phyloP scores from a whole-genome alignment of 2,797 vertebrate species.

The Clamator glandarius region DNA sequence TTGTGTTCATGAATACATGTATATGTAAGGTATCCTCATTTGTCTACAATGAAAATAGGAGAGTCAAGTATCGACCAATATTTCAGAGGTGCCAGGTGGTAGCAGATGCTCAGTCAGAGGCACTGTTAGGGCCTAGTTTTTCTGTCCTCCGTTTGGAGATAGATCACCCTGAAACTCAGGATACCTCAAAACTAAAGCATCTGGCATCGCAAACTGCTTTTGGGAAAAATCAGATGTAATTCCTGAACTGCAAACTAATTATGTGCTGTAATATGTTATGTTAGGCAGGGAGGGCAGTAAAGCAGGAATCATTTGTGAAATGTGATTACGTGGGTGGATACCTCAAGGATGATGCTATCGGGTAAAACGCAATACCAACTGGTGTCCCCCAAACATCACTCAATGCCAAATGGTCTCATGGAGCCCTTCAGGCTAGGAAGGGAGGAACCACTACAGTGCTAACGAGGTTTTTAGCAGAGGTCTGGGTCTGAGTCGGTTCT shows the following conservation, averaged over 20 bases:
- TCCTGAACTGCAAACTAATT: background rate
- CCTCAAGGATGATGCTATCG: background rate
- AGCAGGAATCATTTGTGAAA: background rate
- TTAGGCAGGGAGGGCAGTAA: constrained; percentile 6
- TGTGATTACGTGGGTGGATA: constrained; percentile 1
- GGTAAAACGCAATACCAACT: background rate
- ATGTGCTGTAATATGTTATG: constrained; percentile 7
- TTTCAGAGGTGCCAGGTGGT: background rate
- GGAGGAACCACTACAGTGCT: background rate
- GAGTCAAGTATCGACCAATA: background rate
- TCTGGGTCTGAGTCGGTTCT: background rate
- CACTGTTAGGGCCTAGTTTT: background rate
- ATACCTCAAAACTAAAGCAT: background rate
- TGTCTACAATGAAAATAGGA: background rate
- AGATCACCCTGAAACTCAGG: background rate
- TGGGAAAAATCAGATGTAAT: background rate
- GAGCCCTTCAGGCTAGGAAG: background rate
- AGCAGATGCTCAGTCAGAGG: background rate
- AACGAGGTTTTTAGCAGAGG: background rate
- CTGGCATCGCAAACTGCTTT: background rate
- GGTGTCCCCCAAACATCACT: background rate
- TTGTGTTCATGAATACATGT: background rate
- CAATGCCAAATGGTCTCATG: background rate
- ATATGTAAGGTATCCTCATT: background rate
- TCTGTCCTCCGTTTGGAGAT: background rate